Conservation (phyloP, 35 echinoderm and acorn worm genomes). For the Lytechinus pictus region DNA sequence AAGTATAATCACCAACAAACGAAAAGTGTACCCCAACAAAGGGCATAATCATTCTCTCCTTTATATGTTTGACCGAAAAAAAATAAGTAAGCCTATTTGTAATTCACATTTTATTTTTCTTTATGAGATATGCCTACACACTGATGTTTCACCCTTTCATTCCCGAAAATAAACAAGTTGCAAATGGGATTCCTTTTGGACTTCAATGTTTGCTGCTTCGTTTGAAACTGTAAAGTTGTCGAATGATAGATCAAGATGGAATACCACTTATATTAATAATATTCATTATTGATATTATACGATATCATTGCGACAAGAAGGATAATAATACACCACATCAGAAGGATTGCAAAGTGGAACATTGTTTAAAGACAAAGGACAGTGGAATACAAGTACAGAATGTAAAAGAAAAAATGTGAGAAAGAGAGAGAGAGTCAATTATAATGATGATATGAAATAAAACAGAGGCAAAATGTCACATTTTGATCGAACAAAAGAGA, state of each 20-base stretch:
- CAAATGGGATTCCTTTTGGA: not conserved
- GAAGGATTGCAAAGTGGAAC: no score
- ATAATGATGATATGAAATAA: no score
- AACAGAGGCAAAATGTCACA: not conserved
- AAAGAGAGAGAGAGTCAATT: no score
- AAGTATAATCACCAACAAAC: no score
- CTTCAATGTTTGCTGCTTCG: not conserved
- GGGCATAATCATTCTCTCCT: no score
- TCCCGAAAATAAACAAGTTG: not conserved
- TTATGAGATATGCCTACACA: not conserved
- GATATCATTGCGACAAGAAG: no score
- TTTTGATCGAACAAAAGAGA: not conserved
- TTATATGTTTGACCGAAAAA: not conserved
- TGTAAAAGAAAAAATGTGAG: no score
- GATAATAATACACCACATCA: no score
- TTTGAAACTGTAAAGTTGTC: not conserved
- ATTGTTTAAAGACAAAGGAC: not conserved
- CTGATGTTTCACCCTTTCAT: not conserved
- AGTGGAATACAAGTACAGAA: not conserved
- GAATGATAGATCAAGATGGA: not conserved
- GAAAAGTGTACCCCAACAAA: no score
- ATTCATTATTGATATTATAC: no score
- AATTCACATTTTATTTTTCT: not conserved
- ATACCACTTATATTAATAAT: not conserved
- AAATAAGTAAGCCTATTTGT: not conserved